Evolutionary conservation across 2,888 invertebrate genomes (phyloP).

Genomic region (Megamerina dolium): DNA sequence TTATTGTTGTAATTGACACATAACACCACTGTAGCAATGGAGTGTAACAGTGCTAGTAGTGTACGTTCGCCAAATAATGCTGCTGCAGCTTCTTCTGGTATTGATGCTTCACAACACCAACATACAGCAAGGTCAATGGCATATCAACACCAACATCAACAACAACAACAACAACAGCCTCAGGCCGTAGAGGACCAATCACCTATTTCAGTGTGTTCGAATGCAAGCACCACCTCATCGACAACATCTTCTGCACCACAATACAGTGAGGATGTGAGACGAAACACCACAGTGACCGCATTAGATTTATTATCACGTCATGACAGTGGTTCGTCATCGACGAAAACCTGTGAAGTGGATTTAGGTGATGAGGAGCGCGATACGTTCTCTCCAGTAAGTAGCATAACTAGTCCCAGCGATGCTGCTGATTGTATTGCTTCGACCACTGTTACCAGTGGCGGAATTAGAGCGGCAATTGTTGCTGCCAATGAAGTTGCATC

Average conservation of each 20-base stretch:
- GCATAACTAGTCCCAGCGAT: slow-evolving; percentile 32
- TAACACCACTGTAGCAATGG: too few relatives aligned
- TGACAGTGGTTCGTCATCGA: slow-evolving; percentile 31
- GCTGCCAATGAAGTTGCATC: background rate
- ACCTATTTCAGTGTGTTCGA: slow-evolving; percentile 3
- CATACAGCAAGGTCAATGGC: slow-evolving; percentile 3
- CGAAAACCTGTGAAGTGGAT: slow-evolving; percentile 45
- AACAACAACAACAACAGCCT: slow-evolving; percentile 4
- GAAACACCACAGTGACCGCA: slow-evolving; percentile 16
- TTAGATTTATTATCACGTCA: slow-evolving; percentile 28
- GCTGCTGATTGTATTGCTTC: too few relatives aligned
- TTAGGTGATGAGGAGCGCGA: slow-evolving; percentile 47
- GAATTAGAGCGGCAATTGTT: slow-evolving; percentile 5
- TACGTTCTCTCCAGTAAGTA: slow-evolving; percentile 45
- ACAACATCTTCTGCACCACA: slow-evolving; percentile 37
- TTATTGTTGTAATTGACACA: too few relatives aligned
- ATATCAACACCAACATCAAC: slow-evolving; percentile 6
- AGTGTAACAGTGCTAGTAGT: background rate
- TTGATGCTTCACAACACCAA: background rate
- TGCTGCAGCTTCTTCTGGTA: background rate
- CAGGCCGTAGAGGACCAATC: background rate
- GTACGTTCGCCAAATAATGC: too few relatives aligned
- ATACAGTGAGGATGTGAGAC: slow-evolving; percentile 35
- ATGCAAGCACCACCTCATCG: slow-evolving; percentile 11
- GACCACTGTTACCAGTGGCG: slow-evolving; percentile 10